Conservation (phyloP, 2,797 vertebrate species). For the Channa striata region DNA sequence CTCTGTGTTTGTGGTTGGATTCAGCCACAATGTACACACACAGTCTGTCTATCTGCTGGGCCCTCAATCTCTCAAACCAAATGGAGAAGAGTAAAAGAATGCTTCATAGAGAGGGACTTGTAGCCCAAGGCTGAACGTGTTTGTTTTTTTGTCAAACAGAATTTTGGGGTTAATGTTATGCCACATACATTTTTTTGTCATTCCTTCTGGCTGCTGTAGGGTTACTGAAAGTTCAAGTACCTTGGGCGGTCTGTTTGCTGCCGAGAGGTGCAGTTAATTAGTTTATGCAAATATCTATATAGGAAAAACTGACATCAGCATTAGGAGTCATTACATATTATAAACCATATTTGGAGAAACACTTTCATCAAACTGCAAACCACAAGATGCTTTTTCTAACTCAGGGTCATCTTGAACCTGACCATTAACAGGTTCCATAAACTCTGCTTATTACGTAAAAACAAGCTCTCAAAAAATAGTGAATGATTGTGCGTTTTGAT, state of each 20-base stretch:
- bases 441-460: too few species aligned
- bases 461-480: too few species aligned
- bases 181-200: not conserved
- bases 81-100: not conserved
- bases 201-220: not conserved
- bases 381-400: too few species aligned
- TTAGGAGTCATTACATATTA: too few species aligned
- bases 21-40: conserved; percentile 42
- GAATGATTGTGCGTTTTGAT: not conserved
- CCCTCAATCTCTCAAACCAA: conserved; percentile 7
- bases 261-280: too few species aligned
- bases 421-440: too few species aligned
- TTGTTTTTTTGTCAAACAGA: not conserved
- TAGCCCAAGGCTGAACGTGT: not conserved
- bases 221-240: not conserved
- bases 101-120: conserved; percentile 2
- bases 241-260: too few species aligned
- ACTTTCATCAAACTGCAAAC: too few species aligned
- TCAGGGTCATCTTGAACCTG: not conserved
- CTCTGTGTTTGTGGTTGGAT: conserved; percentile 64
- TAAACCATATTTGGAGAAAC: too few species aligned
- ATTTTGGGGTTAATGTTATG: not conserved
- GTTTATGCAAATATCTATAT: too few species aligned
- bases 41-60: conserved; percentile 29
- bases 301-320: too few species aligned